A percentile compares a stretch with the other conserved stretches of the same genome.
Conservation (phyloP, 2,113 vertebrate genomes). For the Microcebus murinus region DNA sequence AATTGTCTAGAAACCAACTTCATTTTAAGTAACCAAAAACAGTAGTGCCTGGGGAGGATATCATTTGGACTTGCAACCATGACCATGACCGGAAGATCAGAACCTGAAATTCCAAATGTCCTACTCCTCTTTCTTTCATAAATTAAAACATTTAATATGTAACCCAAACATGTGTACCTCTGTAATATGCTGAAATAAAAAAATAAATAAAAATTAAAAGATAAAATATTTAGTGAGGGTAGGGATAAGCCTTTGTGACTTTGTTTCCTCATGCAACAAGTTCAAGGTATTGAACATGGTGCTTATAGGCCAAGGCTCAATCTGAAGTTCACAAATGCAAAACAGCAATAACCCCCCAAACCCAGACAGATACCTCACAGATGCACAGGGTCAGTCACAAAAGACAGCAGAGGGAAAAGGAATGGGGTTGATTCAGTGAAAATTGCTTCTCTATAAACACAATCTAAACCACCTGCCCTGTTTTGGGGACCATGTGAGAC, state of each 20-base stretch:
- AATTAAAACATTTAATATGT: not conserved
- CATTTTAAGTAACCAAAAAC: constrained; percentile 33
- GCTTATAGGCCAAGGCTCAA: not conserved
- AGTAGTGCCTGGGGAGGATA: not conserved
- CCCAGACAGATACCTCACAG: not conserved
- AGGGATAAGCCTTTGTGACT: not conserved
- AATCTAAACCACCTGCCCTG: not conserved
- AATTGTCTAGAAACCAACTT: constrained; percentile 31
- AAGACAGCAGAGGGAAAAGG: not conserved
- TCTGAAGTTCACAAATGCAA: not conserved
- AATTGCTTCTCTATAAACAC: not conserved
- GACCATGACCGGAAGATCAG: not conserved
- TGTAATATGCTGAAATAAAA: too few species aligned
- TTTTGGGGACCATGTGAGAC: not conserved
- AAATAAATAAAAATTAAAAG: too few species aligned
- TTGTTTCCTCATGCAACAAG: constrained; percentile 31
- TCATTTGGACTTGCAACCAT: too few species aligned
- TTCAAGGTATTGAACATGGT: not conserved
- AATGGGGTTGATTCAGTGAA: not conserved
- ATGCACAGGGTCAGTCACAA: not conserved
- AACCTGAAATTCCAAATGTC: not conserved
- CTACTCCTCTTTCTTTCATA: constrained; percentile 26
- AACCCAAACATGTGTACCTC: too few species aligned
- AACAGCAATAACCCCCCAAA: not conserved
- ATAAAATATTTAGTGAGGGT: not conserved